phyloP scores from a whole-genome alignment of 2,797 vertebrate species.

The Cephalopachus bancanus region DNA sequence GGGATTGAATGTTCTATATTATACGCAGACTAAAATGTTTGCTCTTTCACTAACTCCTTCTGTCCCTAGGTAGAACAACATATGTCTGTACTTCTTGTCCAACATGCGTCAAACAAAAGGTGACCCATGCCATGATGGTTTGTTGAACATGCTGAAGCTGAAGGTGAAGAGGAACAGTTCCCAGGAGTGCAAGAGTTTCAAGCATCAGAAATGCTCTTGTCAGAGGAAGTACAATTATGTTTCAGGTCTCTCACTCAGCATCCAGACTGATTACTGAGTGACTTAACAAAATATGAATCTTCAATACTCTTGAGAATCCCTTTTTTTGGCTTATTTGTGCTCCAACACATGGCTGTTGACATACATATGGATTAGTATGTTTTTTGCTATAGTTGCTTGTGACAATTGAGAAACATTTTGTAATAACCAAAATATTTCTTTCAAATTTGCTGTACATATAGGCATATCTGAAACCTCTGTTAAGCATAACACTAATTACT shows the following conservation, averaged over 20 bases:
- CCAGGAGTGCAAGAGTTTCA: background rate
- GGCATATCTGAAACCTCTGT: no score
- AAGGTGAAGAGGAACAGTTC: background rate
- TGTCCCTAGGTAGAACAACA: no score
- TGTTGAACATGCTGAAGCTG: no score
- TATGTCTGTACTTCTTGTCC: no score
- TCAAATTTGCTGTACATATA: background rate
- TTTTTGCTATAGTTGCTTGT: background rate
- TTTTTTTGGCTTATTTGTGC: background rate
- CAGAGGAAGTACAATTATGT: no score
- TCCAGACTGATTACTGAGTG: background rate
- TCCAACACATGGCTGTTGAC: no score
- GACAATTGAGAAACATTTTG: background rate
- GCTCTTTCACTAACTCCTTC: no score
- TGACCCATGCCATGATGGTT: no score
- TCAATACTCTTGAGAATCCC: background rate
- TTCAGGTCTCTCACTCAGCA: background rate
- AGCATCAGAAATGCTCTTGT: background rate
- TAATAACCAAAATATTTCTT: background rate
- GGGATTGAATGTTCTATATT: no score
- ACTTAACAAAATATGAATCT: accelerated
- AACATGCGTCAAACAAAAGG: no score
- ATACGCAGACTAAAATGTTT: no score
- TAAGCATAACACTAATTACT: background rate
- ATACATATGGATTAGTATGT: background rate